Evolutionary conservation across 2,113 vertebrate species (phyloP), one percentile per base, ranked within the genome.

Genomic region (Trachemys scripta): DNA sequence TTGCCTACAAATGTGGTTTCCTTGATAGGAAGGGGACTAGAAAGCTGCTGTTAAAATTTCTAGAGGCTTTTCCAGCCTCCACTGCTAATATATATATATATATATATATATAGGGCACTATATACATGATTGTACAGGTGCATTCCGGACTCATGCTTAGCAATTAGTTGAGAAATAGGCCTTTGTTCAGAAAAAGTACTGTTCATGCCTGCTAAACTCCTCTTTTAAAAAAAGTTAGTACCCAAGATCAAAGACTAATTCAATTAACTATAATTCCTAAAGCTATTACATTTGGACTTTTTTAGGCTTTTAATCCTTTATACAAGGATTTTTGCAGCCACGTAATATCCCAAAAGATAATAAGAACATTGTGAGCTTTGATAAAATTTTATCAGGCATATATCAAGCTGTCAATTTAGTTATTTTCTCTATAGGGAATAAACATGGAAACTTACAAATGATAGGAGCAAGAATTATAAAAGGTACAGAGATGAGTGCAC

Each of bases 251-350:
- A 97, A 98, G 94, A 96, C 93, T 97, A 97, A 98, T 98, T 98
- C 95, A 98, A 98, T 97, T 98, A 97, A 96, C 95, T 96, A 85
- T 97, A 97, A 98, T 98, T 95, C 96, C 92, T 93, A 75, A 97
- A 97, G 87, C 96, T 97, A 97, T 96, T 97, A 96, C 93, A 97
- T 95, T 96, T 89, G 96, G 95, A 29, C 79, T 62, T 96, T 98
- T 97, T 96, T 94, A 94, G 97, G 94, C 91, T 96, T 97, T 98
- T 98, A 98, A 98, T 97, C 96, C 95, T 96, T 96, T 93, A 91
- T 82, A 96, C 95, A 96, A 94, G 85, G 89, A 87, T 94, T 97
- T 93, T 51, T 76, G 79, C 93, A 96, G 93, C 85, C 95, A 94
- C 47, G 4, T 59, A 95, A 93, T 86, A 94, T 95, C 80, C 76